Base-by-base conservation (phyloP, 2,797 vertebrate species). In the Malacoctenus gilli region DNA sequence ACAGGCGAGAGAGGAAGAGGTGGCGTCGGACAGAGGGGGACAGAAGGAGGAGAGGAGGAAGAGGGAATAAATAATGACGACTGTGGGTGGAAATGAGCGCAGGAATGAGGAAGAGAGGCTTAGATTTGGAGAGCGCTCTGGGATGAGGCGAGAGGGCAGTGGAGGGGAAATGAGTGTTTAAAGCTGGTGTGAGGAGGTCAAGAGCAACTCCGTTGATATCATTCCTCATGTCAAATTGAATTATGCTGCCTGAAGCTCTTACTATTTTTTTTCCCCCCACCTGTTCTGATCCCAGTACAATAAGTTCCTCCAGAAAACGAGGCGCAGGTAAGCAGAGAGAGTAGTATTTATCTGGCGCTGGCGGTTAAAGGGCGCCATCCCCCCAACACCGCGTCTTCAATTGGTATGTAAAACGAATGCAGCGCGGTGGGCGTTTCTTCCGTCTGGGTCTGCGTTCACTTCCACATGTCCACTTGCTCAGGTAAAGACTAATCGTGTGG, bases 201-300 rank as follows among this genome's bases (percentile, higher is more conserved):
- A 77, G 68, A 80, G 70, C 58, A 19, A 55, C 47, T 68, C 50
- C 49, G 73, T 54, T 71, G 79, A 75, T 72, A 65, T 62, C 62
- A 63, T 72, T 76, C 66, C 69, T 74, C 60, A 68, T 74, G 75
- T 77, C 68, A 79, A 58, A 60, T 46, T 68, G 53, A 82, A 77
- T 60, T 66, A 68, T 41, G 12, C 44, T 13, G 46, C 68, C 67
- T 50, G 42, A 37, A 63, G 69, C 72, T 51, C 65, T 54, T 65
- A 41, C 30, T 44, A 50, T 60, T 75, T 68, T 43, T 73, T 41
- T 66, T 8, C 59, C 5, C 35, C n/a, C n/a, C n/a, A n/a, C n/a
- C n/a, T n/a, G n/a, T 37, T 38, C 4, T 0, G 21, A 56, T 50
- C 39, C 34, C 25, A 11, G 44, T 51, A 12, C 38, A 23, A 41